Base-by-base conservation (phyloP, 2,797 vertebrate genomes). In the Enteromius viviparus region DNA sequence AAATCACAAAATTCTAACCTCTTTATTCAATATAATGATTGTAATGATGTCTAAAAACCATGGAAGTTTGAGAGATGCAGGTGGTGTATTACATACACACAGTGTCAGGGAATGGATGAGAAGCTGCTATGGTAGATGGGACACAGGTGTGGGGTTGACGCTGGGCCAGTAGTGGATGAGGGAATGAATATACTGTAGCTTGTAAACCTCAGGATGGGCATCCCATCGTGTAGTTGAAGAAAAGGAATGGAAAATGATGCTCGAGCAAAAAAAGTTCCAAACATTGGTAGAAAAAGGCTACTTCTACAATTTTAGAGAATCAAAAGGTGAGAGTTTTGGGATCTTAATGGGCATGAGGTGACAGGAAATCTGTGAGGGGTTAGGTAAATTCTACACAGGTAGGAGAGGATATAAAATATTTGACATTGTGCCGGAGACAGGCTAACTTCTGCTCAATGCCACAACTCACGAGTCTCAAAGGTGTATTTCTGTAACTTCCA, bases 401-500 rank as follows among this genome's bases (percentile, higher is more conserved):
- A 74, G 12, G 40, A 49, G 42, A 6, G 1, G n/a, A 26, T 70
- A 60, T 34, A 81, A 88, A 83, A 58, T 29, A 78, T 76, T 74
- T 51, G 49, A 81, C 64, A 82, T 70, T 66, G 74, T 58, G 37
- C 32, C 55, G 81, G 78, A 79, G 58, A 26, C 45, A 23, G 55
- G 45, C 70, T 82, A 79, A 85, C 74, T 47, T 45, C 58, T 32
- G 32, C 68, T 85, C 29, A 82, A 85, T 70, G 77, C 32, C 74
- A 71, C 70, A 37, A 45, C 81, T 78, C 72, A 40, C 23, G 72
- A 80, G 78, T 68, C 68, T 66, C 80, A 72, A 80, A 86, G 66
- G 29, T 84, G 68, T 70, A 80, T 76, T 80, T 83, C 55, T 85
- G 58, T 79, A 84, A 66, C 84, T 81, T 72, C 53, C 66, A 45